These are phyloP conservation scores for Mesaphorura yosii DNA, from an alignment of 1,140 invertebrate species.

Conservation along the genomic window DNA sequence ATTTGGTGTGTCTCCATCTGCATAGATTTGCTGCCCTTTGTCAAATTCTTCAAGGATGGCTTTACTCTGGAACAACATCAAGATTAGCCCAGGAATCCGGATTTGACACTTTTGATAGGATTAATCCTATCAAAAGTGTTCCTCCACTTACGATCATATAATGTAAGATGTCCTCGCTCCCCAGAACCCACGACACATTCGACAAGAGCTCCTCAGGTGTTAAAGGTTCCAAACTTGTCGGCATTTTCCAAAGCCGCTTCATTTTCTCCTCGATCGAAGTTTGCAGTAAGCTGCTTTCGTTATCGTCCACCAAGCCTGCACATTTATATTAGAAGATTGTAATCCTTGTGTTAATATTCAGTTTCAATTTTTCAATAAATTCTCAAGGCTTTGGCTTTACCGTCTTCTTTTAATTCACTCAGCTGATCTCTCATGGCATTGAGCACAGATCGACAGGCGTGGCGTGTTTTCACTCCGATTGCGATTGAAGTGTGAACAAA, in stretches of 20 bases:
- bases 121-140: background rate
- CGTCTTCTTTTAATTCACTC: conserved; percentile 3
- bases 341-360: conserved; percentile 4
- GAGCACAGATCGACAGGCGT: conserved; percentile 39
- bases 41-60: conserved; percentile 34
- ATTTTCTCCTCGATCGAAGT: conserved; percentile 20
- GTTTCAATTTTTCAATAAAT: background rate
- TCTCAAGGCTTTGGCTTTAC: no score
- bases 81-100: background rate
- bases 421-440: conserved; percentile 39
- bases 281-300: conserved; percentile 9
- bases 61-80: conserved; percentile 26
- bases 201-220: conserved; percentile 8
- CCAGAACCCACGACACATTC: conserved; percentile 21
- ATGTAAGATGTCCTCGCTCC: conserved; percentile 12
- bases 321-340: background rate
- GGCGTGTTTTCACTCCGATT: conserved; percentile 40
- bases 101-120: background rate
- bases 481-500: conserved; percentile 38
- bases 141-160: conserved; percentile 12
- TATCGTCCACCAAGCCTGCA: conserved; percentile 9
- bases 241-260: conserved; percentile 21
- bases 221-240: conserved; percentile 8
- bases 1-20: conserved; percentile 27
- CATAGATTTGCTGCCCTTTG: conserved; percentile 34